These are phyloP conservation scores for Drosophila koepferae DNA, from an alignment of 2,888 invertebrate species.

Conservation along the genomic window DNA sequence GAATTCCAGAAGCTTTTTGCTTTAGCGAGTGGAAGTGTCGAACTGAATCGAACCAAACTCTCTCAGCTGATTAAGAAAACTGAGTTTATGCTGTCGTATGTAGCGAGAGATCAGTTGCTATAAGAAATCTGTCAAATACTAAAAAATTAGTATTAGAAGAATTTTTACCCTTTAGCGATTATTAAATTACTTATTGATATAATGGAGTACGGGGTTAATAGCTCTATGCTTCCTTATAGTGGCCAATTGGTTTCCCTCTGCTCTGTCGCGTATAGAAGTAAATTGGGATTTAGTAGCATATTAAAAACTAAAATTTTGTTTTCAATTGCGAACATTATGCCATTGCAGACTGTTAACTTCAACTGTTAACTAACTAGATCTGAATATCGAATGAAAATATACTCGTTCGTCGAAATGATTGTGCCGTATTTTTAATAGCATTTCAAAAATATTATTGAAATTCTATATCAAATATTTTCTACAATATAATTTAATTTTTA, in stretches of 20 bases:
- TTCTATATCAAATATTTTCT: neutral
- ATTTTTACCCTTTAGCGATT: neutral
- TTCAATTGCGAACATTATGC: neutral
- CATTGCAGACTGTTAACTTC: too few relatives aligned
- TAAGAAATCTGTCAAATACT: conserved; percentile 48
- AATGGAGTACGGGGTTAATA: neutral
- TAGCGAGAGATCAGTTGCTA: conserved; percentile 43
- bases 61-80: conserved; percentile 88
- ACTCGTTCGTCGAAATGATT: neutral
- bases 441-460: neutral
- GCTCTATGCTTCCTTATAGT: conserved; percentile 11
- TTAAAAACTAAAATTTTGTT: neutral
- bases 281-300: neutral
- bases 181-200: neutral
- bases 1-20: conserved; percentile 87
- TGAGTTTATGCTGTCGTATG: conserved; percentile 89
- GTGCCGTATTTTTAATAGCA: neutral
- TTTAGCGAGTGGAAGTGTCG: conserved; percentile 85
- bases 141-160: conserved; percentile 12
- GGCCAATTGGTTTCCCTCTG: neutral
- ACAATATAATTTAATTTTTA: neutral
- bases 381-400: too few relatives aligned
- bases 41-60: conserved; percentile 86
- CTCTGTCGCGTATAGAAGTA: conserved; percentile 18
- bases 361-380: too few relatives aligned